phyloP scores from a whole-genome alignment of 2,888 invertebrate genomes.

The Exephanes ischioxanthus region DNA sequence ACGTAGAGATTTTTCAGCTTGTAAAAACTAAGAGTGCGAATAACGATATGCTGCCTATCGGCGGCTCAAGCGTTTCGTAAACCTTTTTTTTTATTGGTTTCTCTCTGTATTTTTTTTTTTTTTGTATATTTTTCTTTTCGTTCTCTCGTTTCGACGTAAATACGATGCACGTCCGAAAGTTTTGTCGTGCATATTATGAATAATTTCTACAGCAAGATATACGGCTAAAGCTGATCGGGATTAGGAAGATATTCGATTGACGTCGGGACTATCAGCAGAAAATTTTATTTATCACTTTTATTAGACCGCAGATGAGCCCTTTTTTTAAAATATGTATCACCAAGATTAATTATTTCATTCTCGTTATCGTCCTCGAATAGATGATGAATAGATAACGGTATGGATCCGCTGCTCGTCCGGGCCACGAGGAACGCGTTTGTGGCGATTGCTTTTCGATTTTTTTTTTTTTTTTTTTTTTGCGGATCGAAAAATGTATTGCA shows the following conservation, averaged over 20 bases:
- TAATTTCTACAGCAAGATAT: conserved; percentile 66
- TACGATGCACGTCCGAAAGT: conserved; percentile 67
- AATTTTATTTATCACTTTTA: conserved; percentile 17
- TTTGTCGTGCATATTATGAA: conserved; percentile 65
- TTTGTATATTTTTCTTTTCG: background rate
- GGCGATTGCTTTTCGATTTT: conserved; percentile 64
- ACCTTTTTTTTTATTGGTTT: conserved; percentile 32
- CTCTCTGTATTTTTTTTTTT: conserved; percentile 13
- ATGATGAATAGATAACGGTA: conserved; percentile 39
- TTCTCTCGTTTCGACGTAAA: conserved; percentile 42
- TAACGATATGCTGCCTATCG: conserved; percentile 54
- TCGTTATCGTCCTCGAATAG: conserved; percentile 50
- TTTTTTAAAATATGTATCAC: conserved; percentile 18
- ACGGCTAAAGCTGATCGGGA: conserved; percentile 65
- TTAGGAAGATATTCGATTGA: conserved; percentile 45
- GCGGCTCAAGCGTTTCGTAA: conserved; percentile 53
- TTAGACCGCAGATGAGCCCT: conserved; percentile 30
- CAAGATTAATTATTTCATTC: conserved; percentile 29
- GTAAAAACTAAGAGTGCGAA: conserved; percentile 64
- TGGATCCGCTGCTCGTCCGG: conserved; percentile 34
- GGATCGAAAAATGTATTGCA: conserved; percentile 6
- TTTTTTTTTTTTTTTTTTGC: conserved; percentile 31
- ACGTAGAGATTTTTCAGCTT: conserved; percentile 59
- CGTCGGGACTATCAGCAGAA: conserved; percentile 35
- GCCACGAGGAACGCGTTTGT: conserved; percentile 55